Evolutionary conservation across 2,797 vertebrate genomes (phyloP).

Genomic region (Morus bassanus): DNA sequence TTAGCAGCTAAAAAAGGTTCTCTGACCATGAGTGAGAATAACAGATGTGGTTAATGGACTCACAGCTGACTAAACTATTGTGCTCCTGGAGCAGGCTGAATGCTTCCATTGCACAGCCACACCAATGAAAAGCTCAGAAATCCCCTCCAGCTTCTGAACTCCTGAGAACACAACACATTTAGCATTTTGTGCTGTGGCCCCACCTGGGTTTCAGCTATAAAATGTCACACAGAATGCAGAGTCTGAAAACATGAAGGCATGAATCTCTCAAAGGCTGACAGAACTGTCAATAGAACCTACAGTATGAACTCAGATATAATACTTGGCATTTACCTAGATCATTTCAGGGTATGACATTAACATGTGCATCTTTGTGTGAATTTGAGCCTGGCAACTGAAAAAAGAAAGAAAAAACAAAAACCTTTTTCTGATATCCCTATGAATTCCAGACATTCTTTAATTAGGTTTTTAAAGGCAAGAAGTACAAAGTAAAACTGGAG

Average conservation of each 20-base stretch:
- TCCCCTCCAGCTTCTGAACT: not conserved
- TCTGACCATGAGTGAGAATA: not conserved
- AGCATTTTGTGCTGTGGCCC: not conserved
- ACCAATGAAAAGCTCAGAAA: not conserved
- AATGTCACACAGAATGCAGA: slow-evolving; percentile 18
- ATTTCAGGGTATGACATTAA: slow-evolving; percentile 47
- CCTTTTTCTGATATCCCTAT: not conserved
- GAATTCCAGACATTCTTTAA: slow-evolving; percentile 14
- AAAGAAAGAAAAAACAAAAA: not conserved
- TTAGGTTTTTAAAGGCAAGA: not conserved
- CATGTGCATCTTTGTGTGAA: not conserved
- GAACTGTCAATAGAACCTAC: not conserved
- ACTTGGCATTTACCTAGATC: slow-evolving; percentile 42
- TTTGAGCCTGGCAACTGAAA: not conserved
- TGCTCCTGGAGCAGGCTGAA: not conserved
- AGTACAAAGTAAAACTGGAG: not conserved
- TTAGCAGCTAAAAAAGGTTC: not conserved
- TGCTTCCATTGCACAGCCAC: not conserved
- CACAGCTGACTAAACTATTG: not conserved
- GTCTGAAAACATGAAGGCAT: not conserved
- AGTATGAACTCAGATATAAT: slow-evolving; percentile 10
- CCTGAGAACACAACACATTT: slow-evolving; percentile 9
- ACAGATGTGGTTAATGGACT: not conserved
- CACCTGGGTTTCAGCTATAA: not conserved
- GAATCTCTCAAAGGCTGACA: slow-evolving; percentile 29